Percentiles rank a stretch among this genome's conserved stretches.
Evolutionary conservation across 2,113 vertebrate species (phyloP).

Genomic region (Malaclemys terrapin): DNA sequence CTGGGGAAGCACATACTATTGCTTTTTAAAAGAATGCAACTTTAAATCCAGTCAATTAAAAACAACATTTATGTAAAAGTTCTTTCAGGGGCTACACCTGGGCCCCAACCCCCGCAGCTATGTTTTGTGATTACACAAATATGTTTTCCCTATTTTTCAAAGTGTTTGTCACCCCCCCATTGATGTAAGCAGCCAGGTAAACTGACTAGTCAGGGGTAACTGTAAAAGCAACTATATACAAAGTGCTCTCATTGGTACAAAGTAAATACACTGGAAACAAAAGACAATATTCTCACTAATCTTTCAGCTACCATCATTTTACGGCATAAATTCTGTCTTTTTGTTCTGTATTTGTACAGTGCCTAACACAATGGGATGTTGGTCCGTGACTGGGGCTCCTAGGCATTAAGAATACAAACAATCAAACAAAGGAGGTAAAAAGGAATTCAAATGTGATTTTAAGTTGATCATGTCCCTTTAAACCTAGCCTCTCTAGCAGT

Average conservation of each 20-base stretch:
- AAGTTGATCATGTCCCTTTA: background rate
- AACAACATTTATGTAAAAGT: background rate
- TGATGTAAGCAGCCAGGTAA: background rate
- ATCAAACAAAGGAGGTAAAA: background rate
- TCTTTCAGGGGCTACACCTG: background rate
- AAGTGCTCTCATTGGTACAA: background rate
- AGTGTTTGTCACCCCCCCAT: rapidly evolving
- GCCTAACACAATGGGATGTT: background rate
- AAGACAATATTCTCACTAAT: background rate
- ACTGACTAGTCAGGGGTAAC: background rate
- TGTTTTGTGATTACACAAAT: background rate
- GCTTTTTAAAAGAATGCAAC: background rate
- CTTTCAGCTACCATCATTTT: background rate
- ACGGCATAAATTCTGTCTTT: background rate
- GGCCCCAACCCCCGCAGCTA: background rate
- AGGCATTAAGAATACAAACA: background rate
- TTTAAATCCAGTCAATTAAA: background rate
- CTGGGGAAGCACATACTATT: rapidly evolving
- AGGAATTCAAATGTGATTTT: background rate
- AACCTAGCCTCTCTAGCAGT: background rate
- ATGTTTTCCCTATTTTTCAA: background rate
- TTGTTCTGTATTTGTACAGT: rapidly evolving
- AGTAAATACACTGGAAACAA: background rate
- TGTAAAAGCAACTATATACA: background rate
- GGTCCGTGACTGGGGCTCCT: background rate